These are phyloP conservation scores for Morphnarchus princeps DNA, from an alignment of 2,113 vertebrate species.

Conservation along the genomic window DNA sequence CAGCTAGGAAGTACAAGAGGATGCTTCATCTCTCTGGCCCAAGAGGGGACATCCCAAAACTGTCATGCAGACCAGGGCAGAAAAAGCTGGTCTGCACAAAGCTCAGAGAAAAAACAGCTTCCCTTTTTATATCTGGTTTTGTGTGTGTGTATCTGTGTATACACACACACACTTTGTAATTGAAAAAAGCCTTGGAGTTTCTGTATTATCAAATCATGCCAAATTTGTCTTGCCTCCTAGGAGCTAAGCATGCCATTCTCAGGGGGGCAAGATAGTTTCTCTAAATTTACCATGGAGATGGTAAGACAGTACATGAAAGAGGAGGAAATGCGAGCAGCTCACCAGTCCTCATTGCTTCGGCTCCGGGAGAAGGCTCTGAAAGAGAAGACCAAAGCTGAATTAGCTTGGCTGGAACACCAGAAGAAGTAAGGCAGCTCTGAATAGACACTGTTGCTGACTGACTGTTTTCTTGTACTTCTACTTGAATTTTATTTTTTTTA, in stretches of 20 bases:
- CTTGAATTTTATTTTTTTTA: background rate
- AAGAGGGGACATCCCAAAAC: background rate
- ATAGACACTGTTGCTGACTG: background rate
- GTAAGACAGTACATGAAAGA: constrained; percentile 98
- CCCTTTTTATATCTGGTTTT: background rate
- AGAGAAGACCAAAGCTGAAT: constrained; percentile 91
- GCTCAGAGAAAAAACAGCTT: background rate
- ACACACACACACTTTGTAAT: background rate
- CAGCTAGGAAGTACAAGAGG: background rate
- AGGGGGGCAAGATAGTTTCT: constrained; percentile 91
- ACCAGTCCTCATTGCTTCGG: constrained; percentile 90
- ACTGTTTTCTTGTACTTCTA: background rate
- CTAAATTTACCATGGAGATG: constrained; percentile 97
- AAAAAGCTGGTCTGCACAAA: background rate
- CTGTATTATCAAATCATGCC: background rate
- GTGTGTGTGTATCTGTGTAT: background rate
- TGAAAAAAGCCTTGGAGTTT: background rate
- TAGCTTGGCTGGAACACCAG: constrained; percentile 96
- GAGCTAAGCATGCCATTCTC: constrained; percentile 89
- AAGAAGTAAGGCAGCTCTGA: constrained; percentile 76
- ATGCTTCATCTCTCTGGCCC: background rate
- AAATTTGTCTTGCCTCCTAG: constrained; percentile 46
- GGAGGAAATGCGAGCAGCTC: constrained; percentile 91
- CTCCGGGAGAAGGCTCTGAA: constrained; percentile 95
- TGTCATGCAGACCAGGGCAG: background rate